A percentile compares a stretch with the other conserved stretches of the same genome.
These are phyloP conservation scores for Caerostris darwini DNA, from an alignment of 1,140 invertebrate species.

Conservation along the genomic window DNA sequence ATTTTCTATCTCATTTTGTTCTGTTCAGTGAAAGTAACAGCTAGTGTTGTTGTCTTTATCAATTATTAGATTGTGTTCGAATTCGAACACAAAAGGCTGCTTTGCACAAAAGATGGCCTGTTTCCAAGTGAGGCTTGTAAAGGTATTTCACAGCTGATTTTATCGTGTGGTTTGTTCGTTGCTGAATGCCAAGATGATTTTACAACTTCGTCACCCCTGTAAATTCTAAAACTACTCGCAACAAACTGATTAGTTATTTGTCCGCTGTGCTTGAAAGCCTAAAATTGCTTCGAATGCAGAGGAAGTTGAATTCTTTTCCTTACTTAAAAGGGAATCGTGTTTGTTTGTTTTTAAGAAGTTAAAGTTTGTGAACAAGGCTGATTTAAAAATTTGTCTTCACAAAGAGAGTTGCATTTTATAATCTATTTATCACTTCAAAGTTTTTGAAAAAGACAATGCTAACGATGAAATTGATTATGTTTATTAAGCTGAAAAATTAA, in stretches of 20 bases:
- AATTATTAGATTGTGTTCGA: constrained; percentile 75
- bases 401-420: too few species aligned
- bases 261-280: not conserved
- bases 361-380: too few species aligned
- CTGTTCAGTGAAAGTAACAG: constrained; percentile 16
- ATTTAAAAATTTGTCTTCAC: too few species aligned
- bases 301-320: not conserved
- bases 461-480: too few species aligned
- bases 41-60: constrained; percentile 76
- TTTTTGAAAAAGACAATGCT: too few species aligned
- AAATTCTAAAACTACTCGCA: not conserved
- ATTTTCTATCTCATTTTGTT: constrained; percentile 25
- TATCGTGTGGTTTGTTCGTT: constrained; percentile 7
- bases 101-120: constrained; percentile 20
- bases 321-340: too few species aligned
- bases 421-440: too few species aligned
- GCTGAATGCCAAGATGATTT: constrained; percentile 30
- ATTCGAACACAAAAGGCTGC: constrained; percentile 35
- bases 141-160: constrained; percentile 28
- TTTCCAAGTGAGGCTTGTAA: constrained; percentile 26
- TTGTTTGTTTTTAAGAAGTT: too few species aligned
- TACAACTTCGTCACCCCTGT: not conserved
- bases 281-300: not conserved
- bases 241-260: constrained; percentile 35
- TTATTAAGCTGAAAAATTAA: too few species aligned